Evolutionary conservation across 2,113 vertebrate genomes (phyloP).

Genomic region (Muscicapa adusta): DNA sequence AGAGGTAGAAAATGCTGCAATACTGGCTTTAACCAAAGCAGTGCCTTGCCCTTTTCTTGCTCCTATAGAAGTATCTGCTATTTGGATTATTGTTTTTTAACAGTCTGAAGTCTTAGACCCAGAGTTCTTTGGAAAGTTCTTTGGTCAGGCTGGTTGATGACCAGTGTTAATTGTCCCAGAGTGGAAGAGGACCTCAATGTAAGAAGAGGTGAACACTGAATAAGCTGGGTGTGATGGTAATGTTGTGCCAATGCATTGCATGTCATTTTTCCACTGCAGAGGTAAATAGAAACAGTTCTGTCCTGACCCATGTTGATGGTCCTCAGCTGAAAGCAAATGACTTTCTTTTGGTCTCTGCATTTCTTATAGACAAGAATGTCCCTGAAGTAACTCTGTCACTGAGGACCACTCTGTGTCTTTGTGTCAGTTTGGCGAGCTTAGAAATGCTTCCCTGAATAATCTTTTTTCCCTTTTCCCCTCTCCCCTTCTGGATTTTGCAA

Average conservation of each 20-base stretch:
- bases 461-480: accelerated
- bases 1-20: not conserved
- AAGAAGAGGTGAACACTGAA: not conserved
- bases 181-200: not conserved
- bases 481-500: not conserved
- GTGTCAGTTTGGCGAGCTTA: not conserved
- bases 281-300: not conserved
- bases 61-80: not conserved
- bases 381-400: not conserved
- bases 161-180: not conserved
- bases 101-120: not conserved
- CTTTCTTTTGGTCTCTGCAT: not conserved
- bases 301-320: not conserved
- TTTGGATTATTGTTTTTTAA: not conserved
- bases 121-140: not conserved
- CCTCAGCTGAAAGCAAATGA: not conserved
- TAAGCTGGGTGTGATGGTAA: not conserved
- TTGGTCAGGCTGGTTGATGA: not conserved
- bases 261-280: not conserved
- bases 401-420: not conserved
- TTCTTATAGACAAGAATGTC: not conserved
- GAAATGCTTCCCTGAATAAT: not conserved
- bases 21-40: not conserved
- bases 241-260: not conserved
- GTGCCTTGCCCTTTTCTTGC: not conserved